These are phyloP conservation scores for Psophia crepitans DNA, from an alignment of 2,113 vertebrate genomes.

Conservation along the genomic window DNA sequence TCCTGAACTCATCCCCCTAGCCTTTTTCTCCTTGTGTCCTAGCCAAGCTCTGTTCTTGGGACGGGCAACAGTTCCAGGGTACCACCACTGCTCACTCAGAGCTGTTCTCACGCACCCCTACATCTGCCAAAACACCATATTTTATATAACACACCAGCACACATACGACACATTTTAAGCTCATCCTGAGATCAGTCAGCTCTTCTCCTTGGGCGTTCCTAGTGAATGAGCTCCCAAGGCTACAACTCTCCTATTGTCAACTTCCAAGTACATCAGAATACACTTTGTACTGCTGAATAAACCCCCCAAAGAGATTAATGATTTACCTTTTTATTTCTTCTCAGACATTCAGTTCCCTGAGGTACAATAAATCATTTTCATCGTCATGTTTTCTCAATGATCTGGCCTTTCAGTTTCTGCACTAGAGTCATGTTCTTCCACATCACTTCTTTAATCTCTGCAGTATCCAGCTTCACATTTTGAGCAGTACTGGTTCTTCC, in stretches of 20 bases:
- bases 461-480: neutral
- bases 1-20: neutral
- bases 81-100: neutral
- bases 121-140: neutral
- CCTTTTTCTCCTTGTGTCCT: neutral
- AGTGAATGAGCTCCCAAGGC: neutral
- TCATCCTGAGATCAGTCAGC: fast-evolving
- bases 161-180: neutral
- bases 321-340: neutral
- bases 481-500: neutral
- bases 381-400: neutral
- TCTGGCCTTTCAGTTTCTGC: neutral
- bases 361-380: neutral
- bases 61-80: neutral
- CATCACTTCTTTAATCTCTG: neutral
- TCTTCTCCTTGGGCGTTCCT: neutral
- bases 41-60: neutral
- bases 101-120: neutral
- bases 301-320: neutral
- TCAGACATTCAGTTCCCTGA: neutral
- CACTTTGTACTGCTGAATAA: neutral
- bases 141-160: neutral
- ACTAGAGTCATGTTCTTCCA: neutral
- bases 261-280: neutral
- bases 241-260: neutral